Conservation (phyloP, 2,797 vertebrate genomes). For the Alauda arvensis region DNA sequence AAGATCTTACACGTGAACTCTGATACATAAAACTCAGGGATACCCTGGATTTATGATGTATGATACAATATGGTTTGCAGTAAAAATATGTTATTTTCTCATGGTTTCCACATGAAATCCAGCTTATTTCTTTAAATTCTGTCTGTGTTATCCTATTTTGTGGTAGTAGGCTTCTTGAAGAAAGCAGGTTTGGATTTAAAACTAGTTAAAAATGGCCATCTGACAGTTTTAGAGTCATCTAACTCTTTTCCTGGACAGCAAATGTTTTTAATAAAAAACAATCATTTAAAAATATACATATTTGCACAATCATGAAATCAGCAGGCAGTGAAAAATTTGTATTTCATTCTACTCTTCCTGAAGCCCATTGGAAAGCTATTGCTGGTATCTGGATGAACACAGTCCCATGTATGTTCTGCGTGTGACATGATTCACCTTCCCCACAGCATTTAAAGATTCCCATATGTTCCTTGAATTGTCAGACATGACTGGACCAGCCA, state of each 20-base stretch:
- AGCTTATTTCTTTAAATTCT: background rate
- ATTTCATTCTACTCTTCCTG: accelerated
- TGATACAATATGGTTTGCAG: background rate
- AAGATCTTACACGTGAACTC: background rate
- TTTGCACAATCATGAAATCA: background rate
- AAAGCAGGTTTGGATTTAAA: background rate
- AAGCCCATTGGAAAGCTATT: background rate
- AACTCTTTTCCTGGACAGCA: background rate
- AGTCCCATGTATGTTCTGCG: background rate
- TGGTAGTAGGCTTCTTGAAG: accelerated
- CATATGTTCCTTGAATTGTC: background rate
- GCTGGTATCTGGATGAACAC: background rate
- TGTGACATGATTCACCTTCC: no score
- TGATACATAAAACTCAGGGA: accelerated
- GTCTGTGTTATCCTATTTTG: accelerated
- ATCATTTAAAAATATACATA: background rate
- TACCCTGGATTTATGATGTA: accelerated
- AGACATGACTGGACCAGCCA: background rate
- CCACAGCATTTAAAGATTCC: background rate
- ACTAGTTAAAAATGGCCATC: background rate
- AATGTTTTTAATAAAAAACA: background rate
- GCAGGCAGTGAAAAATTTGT: background rate
- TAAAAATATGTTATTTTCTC: background rate
- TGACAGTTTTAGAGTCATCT: background rate
- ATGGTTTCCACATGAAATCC: background rate